A percentile compares a stretch with the other conserved stretches of the same genome.
phyloP scores from a whole-genome alignment of 1,140 invertebrate species.

The Matsumurasca onukii region DNA sequence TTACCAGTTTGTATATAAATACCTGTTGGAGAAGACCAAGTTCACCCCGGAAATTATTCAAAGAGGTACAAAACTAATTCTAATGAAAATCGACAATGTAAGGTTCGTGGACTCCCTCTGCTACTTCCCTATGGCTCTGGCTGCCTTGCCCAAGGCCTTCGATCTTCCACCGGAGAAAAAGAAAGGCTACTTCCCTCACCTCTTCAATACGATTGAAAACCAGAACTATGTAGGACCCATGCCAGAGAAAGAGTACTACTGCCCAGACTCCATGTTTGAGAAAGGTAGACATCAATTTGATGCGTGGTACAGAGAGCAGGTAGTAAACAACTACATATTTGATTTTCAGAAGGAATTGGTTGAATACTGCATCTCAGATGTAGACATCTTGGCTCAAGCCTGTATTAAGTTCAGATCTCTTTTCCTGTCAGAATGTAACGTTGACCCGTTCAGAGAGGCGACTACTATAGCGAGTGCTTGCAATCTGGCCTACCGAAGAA shows the following conservation, averaged over 20 bases:
- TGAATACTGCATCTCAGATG: no score
- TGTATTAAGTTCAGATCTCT: conserved; percentile 29
- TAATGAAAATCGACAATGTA: no score
- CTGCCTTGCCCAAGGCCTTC: background rate
- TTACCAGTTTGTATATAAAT: conserved; percentile 41
- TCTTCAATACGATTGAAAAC: conserved; percentile 27
- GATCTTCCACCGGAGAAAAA: no score
- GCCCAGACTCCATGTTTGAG: conserved; percentile 23
- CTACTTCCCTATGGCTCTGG: no score
- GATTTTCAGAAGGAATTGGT: no score
- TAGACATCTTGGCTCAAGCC: no score
- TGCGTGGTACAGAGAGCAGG: conserved; percentile 24
- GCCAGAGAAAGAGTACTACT: conserved; percentile 29
- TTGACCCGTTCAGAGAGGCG: no score
- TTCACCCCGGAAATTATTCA: conserved; percentile 37
- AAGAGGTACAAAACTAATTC: conserved; percentile 33
- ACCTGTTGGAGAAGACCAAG: conserved; percentile 33
- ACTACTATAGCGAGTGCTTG: no score
- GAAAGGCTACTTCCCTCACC: conserved; percentile 30
- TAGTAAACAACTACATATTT: no score
- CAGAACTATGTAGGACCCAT: conserved; percentile 33
- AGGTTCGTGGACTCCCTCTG: no score
- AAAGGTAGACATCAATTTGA: conserved; percentile 17
- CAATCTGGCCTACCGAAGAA: background rate
- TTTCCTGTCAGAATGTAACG: no score